Evolutionary conservation across 1,140 invertebrate species (phyloP), one percentile per base, ranked within the genome.

Genomic region (Rhyzopertha dominica): DNA sequence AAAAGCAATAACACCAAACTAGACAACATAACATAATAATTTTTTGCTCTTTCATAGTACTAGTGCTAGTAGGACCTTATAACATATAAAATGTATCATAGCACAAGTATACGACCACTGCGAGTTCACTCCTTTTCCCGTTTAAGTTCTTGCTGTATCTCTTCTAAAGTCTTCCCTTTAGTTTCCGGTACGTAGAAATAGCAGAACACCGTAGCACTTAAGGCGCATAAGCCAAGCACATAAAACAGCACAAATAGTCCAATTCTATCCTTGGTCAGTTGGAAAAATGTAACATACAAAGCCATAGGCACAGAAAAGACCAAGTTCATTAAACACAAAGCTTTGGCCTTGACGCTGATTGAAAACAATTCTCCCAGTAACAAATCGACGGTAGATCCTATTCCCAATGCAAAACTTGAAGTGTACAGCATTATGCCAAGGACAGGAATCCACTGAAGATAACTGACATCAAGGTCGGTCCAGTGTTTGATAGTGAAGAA

Each of bases 101-200:
- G n/a, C n/a, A n/a, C n/a, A n/a, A n/a, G n/a, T n/a, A n/a, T n/a
- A n/a, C n/a, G n/a, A n/a, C n/a, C n/a, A n/a, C n/a, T n/a, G n/a
- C n/a, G n/a, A n/a, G n/a, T n/a, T n/a, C n/a, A n/a, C n/a, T n/a
- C n/a, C n/a, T n/a, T n/a, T n/a, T n/a, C n/a, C n/a, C n/a, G n/a
- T n/a, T n/a, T n/a, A n/a, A n/a, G n/a, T n/a, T n/a, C n/a, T n/a
- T 71, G 61, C 31, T 77, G 74, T 31, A 84, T 80, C 51, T 84
- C 75, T 16, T 81, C 65, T 24, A 82, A 58, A 1, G 67, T 72
- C 51, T 73, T 75, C 0, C 77, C 77, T 51, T 81, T 82, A 0
- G 82, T 84, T 61, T 84, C 82, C 1, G 80, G 81, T 2, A 85
- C 71, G 37, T 73, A 56, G n/a, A 79, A 70, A 10, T 44, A 19